A percentile compares a stretch with the other conserved stretches of the same genome.
These are phyloP conservation scores for Amphilophus citrinellus DNA, from an alignment of 2,113 vertebrate genomes.

Conservation along the genomic window DNA sequence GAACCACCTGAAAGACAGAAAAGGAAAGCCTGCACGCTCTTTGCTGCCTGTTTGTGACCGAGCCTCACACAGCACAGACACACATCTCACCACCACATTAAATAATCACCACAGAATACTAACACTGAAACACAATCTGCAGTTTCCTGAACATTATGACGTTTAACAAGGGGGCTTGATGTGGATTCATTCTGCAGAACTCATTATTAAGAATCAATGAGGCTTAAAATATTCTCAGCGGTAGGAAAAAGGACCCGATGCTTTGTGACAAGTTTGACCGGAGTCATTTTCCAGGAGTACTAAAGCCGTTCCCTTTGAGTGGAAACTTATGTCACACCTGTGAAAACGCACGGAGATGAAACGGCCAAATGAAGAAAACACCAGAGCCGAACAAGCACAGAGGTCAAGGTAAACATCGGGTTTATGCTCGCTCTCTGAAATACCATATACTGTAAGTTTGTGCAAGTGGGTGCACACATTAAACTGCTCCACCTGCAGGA, in stretches of 20 bases:
- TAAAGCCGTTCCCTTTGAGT: background rate
- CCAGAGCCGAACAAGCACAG: background rate
- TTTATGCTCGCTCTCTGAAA: slow-evolving; percentile 22
- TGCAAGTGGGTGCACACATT: slow-evolving; percentile 77
- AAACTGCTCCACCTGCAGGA: slow-evolving; percentile 82
- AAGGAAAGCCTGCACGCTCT: background rate
- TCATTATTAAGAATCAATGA: slow-evolving; percentile 71
- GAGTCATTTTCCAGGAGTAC: slow-evolving; percentile 38
- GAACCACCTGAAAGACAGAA: background rate
- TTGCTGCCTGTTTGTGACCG: background rate
- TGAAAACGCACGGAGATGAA: slow-evolving; percentile 39
- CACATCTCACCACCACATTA: slow-evolving; percentile 1
- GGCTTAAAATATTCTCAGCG: slow-evolving; percentile 71
- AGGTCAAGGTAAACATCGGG: slow-evolving; percentile 44
- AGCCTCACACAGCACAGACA: background rate
- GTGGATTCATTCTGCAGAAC: slow-evolving; percentile 55
- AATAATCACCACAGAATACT: slow-evolving; percentile 59
- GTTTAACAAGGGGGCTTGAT: slow-evolving; percentile 47
- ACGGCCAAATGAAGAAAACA: background rate
- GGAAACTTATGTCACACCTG: slow-evolving; percentile 35
- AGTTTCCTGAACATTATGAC: slow-evolving; percentile 55
- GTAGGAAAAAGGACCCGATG: slow-evolving; percentile 49
- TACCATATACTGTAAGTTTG: slow-evolving; percentile 79
- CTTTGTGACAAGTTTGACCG: slow-evolving; percentile 52
- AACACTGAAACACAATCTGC: slow-evolving; percentile 64